phyloP scores from a whole-genome alignment of 2,888 invertebrate genomes.

The Julus scandinavius region DNA sequence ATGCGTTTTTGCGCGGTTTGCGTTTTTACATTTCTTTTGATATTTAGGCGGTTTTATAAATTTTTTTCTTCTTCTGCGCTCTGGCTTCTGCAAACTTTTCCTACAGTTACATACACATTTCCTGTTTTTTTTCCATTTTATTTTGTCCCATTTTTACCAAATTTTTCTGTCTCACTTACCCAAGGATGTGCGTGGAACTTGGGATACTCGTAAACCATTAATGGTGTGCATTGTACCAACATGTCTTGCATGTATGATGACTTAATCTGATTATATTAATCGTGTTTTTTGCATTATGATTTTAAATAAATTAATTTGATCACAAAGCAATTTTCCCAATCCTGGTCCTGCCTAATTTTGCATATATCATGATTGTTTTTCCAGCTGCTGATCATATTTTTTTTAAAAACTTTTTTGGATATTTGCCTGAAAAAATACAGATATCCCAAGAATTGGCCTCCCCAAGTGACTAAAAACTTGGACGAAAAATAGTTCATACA shows the following conservation, averaged over 20 bases:
- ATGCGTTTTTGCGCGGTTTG: too few relatives aligned
- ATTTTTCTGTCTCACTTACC: background rate
- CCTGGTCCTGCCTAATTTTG: background rate
- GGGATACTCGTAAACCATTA: slow-evolving; percentile 47
- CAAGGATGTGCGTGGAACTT: slow-evolving; percentile 35
- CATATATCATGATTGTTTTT: too few relatives aligned
- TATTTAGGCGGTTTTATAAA: too few relatives aligned
- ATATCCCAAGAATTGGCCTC: background rate
- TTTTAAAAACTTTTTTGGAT: background rate
- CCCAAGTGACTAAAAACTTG: background rate
- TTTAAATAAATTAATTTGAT: slow-evolving; percentile 45
- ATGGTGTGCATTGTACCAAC: slow-evolving; percentile 53
- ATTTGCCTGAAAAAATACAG: background rate
- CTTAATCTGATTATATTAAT: slow-evolving; percentile 54
- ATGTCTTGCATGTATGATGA: slow-evolving; percentile 53
- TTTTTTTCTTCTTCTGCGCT: background rate
- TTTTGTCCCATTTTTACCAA: background rate
- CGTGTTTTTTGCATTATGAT: slow-evolving; percentile 48
- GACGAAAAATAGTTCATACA: background rate
- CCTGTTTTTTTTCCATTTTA: too few relatives aligned
- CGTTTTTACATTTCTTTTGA: too few relatives aligned
- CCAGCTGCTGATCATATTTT: background rate
- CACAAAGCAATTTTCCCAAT: background rate
- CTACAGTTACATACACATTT: too few relatives aligned
- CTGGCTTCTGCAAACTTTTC: background rate